These are phyloP conservation scores for Novumbra hubbsi DNA, from an alignment of 2,797 vertebrate genomes.

Conservation along the genomic window DNA sequence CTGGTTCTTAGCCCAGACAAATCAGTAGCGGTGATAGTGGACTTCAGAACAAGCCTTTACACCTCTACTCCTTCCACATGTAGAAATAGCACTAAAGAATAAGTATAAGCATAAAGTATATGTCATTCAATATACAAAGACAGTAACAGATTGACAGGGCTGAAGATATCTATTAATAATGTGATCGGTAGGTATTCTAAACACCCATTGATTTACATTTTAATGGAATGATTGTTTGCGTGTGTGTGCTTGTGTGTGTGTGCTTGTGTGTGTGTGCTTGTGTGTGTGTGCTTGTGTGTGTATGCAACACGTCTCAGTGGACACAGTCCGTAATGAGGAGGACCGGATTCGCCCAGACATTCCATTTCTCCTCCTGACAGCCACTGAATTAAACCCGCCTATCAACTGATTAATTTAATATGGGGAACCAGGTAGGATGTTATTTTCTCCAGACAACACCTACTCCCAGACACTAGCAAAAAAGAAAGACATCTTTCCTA, in stretches of 20 bases:
- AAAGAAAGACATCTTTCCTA: neutral
- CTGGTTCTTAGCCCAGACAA: too few relatives aligned
- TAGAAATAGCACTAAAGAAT: too few relatives aligned
- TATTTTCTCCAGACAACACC: neutral
- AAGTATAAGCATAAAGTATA: too few relatives aligned
- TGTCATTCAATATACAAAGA: too few relatives aligned
- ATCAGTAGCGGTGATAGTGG: too few relatives aligned
- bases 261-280: neutral
- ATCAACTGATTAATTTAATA: neutral
- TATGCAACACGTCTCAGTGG: neutral
- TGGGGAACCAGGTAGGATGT: neutral
- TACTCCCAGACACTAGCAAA: neutral
- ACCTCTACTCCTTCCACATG: too few relatives aligned
- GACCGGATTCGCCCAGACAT: neutral
- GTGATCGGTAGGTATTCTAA: neutral
- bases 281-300: conserved; percentile 6
- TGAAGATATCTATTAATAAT: neutral
- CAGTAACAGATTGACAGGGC: too few relatives aligned
- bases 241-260: neutral
- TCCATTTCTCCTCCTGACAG: conserved; percentile 1
- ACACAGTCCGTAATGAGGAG: neutral
- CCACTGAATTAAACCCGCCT: conserved; percentile 2
- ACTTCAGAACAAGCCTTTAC: too few relatives aligned
- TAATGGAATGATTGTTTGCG: neutral
- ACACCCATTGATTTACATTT: neutral